Evolutionary conservation across 2,888 invertebrate genomes (phyloP).

Genomic region (Lypha dubia): DNA sequence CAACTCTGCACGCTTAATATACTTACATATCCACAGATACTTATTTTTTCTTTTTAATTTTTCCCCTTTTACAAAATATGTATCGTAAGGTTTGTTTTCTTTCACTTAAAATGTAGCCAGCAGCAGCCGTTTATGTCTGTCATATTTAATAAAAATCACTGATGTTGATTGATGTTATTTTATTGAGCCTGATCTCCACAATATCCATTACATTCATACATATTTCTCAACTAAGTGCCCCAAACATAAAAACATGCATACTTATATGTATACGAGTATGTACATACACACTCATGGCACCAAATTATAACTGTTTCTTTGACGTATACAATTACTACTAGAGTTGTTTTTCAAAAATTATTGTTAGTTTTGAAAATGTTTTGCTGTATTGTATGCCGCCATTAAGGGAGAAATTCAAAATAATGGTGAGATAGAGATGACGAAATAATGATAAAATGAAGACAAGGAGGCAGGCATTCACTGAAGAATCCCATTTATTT

Average conservation of each 20-base stretch:
- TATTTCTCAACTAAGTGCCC: neutral
- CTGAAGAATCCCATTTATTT: neutral
- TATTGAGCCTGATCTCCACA: conserved; percentile 49
- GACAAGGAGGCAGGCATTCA: neutral
- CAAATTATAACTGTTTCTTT: conserved; percentile 5
- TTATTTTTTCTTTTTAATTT: neutral
- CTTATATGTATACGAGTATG: neutral
- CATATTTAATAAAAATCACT: conserved; percentile 82
- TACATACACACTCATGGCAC: neutral
- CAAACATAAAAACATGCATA: neutral
- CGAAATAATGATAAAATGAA: neutral
- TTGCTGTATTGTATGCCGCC: neutral
- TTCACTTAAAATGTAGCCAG: conserved; percentile 55
- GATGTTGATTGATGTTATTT: conserved; percentile 81
- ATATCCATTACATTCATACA: neutral
- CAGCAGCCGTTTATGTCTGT: conserved; percentile 77
- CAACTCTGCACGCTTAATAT: neutral
- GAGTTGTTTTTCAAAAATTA: conserved; percentile 35
- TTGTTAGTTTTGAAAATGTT: neutral
- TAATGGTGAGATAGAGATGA: conserved; percentile 2
- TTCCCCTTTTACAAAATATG: conserved; percentile 24
- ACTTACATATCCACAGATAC: neutral
- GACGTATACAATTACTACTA: conserved; percentile 38
- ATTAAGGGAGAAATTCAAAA: conserved; percentile 12
- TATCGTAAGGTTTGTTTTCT: conserved; percentile 58